Evolutionary conservation across 2,797 vertebrate genomes (phyloP), one percentile per base, ranked within the genome.

Genomic region (Petrocephalus schoutedeni): DNA sequence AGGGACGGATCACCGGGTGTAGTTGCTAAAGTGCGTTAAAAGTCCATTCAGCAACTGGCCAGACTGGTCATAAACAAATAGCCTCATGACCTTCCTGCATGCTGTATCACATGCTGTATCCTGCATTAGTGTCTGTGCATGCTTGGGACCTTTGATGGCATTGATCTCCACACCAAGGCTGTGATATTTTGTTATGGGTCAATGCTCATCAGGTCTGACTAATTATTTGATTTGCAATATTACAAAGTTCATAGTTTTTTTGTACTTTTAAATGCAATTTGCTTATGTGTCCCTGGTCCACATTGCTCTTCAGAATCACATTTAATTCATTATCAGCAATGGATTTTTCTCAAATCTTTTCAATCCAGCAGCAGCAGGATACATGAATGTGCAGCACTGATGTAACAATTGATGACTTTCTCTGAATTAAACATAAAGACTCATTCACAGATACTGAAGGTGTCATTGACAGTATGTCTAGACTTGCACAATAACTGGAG

Each of bases 381-480:
- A 59, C 32, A 59, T 86, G 54, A 86, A 36, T 58, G 84, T 58
- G 54, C 1, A 41, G 12, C 36, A 59, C 84, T 28, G 53, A 28
- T 51, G 41, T 85, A 58, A 58, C 56, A 86, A 32, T 58, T 12
- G 14, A 36, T 36, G 14, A 58, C 54, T 58, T 36, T 86, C 45
- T 83, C 77, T n/a, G 16, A 49, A 83, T 56, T 14, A 86, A 58
- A 7, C 23, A 59, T 59, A 58, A 32, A 58, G 54, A 59, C 54
- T 86, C 84, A 58, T 41, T 54, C 54, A 23, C 45, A 45, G 84
- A 32, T 58, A 86, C 12, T 56, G 56, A 51, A 54, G 80, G 51
- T 84, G 54, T 86, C 83, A 85, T 54, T 85, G 83, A 56, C 14
- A 51, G 53, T 85, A n/a, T 53, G 83, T 53, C 82, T 84, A 23